These are phyloP conservation scores for Lampropteryx suffumata DNA, from an alignment of 2,888 invertebrate genomes.

Conservation along the genomic window DNA sequence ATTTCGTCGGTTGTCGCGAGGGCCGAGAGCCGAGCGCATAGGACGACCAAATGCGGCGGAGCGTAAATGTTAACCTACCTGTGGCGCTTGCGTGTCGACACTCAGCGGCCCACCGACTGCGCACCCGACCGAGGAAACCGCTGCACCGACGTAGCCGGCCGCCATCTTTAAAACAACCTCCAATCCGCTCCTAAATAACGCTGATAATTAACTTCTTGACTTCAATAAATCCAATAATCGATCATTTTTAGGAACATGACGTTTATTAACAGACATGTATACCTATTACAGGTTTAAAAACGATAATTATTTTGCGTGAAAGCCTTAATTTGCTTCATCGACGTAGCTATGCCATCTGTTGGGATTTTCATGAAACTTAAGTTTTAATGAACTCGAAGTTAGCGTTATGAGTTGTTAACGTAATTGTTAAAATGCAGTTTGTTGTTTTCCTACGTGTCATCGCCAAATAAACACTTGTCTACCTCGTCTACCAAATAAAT, in stretches of 20 bases:
- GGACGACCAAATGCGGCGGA: constrained; percentile 77
- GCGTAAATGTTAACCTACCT: constrained; percentile 81
- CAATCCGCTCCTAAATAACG: constrained; percentile 14
- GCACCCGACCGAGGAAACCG: constrained; percentile 61
- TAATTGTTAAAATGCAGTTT: neutral
- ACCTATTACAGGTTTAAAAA: neutral
- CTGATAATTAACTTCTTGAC: neutral
- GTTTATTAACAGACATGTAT: neutral
- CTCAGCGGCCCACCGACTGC: constrained; percentile 41
- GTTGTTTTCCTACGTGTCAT: neutral
- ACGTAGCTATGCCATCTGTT: constrained; percentile 51
- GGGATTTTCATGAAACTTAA: constrained; percentile 17
- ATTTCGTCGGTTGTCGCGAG: constrained; percentile 65
- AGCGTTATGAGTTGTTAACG: constrained; percentile 8
- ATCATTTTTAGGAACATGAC: neutral
- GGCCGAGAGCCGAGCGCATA: constrained; percentile 69
- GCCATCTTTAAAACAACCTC: constrained; percentile 64
- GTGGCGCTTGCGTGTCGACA: constrained; percentile 78
- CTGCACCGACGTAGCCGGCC: constrained; percentile 63
- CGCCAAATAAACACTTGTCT: no score
- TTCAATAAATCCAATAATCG: neutral
- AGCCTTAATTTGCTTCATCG: constrained; percentile 63
- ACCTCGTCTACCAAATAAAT: no score
- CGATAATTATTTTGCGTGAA: constrained; percentile 35
- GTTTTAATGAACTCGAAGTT: constrained; percentile 10